Base-by-base conservation (phyloP, 2,888 invertebrate species). In the Trissolcus brochymenae region DNA sequence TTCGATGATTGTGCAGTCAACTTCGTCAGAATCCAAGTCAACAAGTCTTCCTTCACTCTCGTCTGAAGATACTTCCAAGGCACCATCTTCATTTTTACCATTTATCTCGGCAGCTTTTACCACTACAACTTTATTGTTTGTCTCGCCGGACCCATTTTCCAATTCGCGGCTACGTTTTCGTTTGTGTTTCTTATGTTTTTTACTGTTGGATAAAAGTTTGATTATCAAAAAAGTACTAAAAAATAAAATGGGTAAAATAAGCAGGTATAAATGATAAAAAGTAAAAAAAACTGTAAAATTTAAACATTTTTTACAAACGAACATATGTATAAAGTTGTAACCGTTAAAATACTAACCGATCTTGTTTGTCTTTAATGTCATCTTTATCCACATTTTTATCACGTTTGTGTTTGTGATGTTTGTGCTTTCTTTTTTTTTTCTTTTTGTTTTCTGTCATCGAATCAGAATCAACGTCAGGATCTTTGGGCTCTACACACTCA, bases 1-100 rank as follows among this genome's bases (percentile, higher is more conserved):
- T 87, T 96, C 96, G 70, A 95, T 94, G 70, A 94, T 92, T 7
- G 92, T 92, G 70, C 95, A 92, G 79, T 92, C 91, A 35, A 92
- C 91, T 81, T 94, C 94, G 35, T 89, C 89, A 0, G 89, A 89
- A 81, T 89, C 89, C 53, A 89, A 83, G 77, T 89, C 89, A n/a
- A 89, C 85, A 49, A 89, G 79, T 71, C 88, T 88, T 62, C 87
- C 88, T 40, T 89, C 89, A 41, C 88, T 89, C 61, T 89, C 88
- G 55, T 88, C 89, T 0, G 88, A 86, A 9, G 87, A 87, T 2
- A 89, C 85, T 75, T 88, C 89, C 71, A 86, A 79, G 3, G 84
- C 80, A 78, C 79, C 81, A 11, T 35, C 35, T 70, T 84, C 83
- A 2, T 83, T 61, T 82, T 88, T 89, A 3, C 88, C 89, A 80